Base-by-base conservation (phyloP, 2,888 invertebrate species). In the Erebia epiphron region DNA sequence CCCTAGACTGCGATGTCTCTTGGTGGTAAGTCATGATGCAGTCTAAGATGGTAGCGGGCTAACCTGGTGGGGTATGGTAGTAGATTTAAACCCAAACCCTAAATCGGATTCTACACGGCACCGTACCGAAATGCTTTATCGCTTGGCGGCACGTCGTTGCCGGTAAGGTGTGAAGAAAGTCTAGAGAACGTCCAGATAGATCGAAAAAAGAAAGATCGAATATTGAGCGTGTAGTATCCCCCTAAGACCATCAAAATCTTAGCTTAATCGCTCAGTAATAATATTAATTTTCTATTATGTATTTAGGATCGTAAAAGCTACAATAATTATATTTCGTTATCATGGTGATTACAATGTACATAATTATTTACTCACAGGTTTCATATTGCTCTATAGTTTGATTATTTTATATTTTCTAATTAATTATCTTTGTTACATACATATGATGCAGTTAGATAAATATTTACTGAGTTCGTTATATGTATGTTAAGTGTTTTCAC, bases 401-500 rank as follows among this genome's bases (percentile, higher is more conserved):
- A 54, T 54, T 9, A 52, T 16, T 16, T 7, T 16, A 14, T 49
- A 14, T 49, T 49, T 3, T 49, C 13, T 49, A 9, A 5, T 49
- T 9, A 49, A 50, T 50, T n/a, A 50, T n/a, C 50, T n/a, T n/a
- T 13, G 35, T 58, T 43, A 9, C n/a, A 52, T 2, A 50, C 26
- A 64, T 52, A 64, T 21, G 49, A 63, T 63, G 8, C 49, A 50
- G 35, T 49, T 49, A 21, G 14, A 11, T 5, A 35, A 52, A 64
- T 54, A 64, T 52, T 52, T 54, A 54, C 7, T 54, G 41, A 52
- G 52, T 18, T 54, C 35, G 11, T 35, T 14, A 49, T 43, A 46
- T 62, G 21, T 26, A 62, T 62, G 49, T 21, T 21, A 46, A 46
- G 46, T 52, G 16, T 11, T 64, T 50, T 64, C 50, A 26, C 18